phyloP scores from a whole-genome alignment of 2,797 vertebrate genomes.

The Nasua narica region DNA sequence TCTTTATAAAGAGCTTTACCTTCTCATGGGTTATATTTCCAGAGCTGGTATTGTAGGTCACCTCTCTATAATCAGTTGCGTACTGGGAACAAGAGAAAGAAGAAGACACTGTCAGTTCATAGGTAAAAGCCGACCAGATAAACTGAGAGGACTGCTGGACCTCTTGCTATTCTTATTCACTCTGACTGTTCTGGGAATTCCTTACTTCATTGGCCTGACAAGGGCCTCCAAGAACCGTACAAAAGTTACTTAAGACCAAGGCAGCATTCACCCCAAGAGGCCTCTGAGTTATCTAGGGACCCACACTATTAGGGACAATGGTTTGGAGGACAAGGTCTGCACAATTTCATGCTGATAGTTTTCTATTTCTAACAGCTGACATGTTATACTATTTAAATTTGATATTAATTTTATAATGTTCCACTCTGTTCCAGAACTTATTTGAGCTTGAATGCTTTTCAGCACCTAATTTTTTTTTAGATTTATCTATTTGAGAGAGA shows the following conservation, averaged over 20 bases:
- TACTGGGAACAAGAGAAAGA: constrained; percentile 86
- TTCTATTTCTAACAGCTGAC: neutral
- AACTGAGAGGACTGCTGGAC: accelerated
- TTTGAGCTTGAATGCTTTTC: neutral
- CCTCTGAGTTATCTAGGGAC: neutral
- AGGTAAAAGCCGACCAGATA: neutral
- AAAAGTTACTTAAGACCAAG: neutral
- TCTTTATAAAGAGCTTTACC: constrained; percentile 82
- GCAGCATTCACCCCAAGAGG: neutral
- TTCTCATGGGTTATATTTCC: constrained; percentile 90
- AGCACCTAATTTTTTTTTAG: neutral
- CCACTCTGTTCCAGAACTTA: neutral
- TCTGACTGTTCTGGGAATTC: neutral
- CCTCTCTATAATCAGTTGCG: constrained; percentile 89
- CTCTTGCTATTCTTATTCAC: neutral
- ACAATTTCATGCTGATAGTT: neutral
- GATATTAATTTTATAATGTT: neutral
- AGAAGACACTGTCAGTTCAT: constrained; percentile 1
- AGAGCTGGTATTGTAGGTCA: constrained; percentile 86
- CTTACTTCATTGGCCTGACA: neutral
- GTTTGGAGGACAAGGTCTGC: neutral
- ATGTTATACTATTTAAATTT: neutral
- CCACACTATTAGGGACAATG: neutral
- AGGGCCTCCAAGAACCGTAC: neutral
- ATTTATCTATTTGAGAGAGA: neutral